A percentile compares a stretch with the other conserved stretches of the same genome.
phyloP scores from a whole-genome alignment of 1,140 invertebrate genomes.

The Alviniconcha marisindica region DNA sequence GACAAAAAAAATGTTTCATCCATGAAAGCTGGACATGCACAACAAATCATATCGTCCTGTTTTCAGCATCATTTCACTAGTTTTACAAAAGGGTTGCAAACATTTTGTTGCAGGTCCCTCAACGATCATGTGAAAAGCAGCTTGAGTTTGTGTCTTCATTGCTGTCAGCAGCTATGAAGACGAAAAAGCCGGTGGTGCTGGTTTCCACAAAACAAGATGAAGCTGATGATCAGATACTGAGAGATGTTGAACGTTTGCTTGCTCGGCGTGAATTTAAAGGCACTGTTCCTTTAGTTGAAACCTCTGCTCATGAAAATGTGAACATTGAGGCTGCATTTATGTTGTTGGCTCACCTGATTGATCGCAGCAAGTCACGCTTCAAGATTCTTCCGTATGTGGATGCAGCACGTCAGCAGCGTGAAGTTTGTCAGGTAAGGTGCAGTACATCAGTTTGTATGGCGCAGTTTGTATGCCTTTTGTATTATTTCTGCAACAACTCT shows the following conservation, averaged over 20 bases:
- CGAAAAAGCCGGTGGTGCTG: conserved; percentile 95
- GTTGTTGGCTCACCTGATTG: conserved; percentile 93
- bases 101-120: conserved; percentile 79
- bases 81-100: background rate
- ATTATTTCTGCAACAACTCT: too few species aligned
- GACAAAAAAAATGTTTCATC: too few species aligned
- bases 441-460: too few species aligned
- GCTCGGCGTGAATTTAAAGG: conserved; percentile 95
- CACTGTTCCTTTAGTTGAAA: conserved; percentile 92
- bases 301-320: conserved; percentile 96
- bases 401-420: conserved; percentile 89
- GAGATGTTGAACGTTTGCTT: conserved; percentile 92
- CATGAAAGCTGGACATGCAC: too few species aligned
- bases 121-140: conserved; percentile 86
- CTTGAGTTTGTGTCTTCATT: conserved; percentile 72
- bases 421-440: conserved; percentile 78
- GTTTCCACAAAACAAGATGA: conserved; percentile 98
- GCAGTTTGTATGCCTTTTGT: too few species aligned
- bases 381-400: conserved; percentile 91
- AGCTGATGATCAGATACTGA: conserved; percentile 89
- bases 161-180: conserved; percentile 73
- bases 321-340: conserved; percentile 97
- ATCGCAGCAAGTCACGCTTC: conserved; percentile 82
- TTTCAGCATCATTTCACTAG: background rate
- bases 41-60: too few species aligned